Conservation (phyloP, 1,140 invertebrate genomes). For the Lordiphosa collinella region DNA sequence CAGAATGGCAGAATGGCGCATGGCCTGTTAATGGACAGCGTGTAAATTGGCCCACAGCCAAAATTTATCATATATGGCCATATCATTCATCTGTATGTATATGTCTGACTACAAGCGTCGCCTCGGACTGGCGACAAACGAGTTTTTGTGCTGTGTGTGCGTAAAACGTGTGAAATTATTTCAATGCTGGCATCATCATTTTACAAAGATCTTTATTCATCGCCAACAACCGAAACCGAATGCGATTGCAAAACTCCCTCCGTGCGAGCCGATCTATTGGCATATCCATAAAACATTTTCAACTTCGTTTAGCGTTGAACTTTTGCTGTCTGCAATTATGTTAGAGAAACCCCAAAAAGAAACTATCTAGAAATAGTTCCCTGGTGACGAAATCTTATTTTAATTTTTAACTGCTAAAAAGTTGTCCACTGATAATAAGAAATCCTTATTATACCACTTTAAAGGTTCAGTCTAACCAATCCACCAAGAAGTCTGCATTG, state of each 20-base stretch:
- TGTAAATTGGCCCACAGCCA: slow-evolving; percentile 64
- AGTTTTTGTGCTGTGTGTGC: slow-evolving; percentile 49
- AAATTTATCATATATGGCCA: slow-evolving; percentile 7
- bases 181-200: slow-evolving; percentile 69
- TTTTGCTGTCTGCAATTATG: slow-evolving; percentile 9
- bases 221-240: background rate
- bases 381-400: too few species aligned
- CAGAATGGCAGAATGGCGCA: slow-evolving; percentile 39
- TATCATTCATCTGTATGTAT: slow-evolving; percentile 15
- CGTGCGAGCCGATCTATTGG: slow-evolving; percentile 37
- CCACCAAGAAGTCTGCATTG: too few species aligned
- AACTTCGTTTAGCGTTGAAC: slow-evolving; percentile 37
- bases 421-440: too few species aligned
- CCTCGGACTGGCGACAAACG: slow-evolving; percentile 29
- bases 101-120: background rate
- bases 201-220: slow-evolving; percentile 78
- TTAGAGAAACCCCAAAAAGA: background rate
- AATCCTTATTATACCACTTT: too few species aligned
- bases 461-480: too few species aligned
- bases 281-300: slow-evolving; percentile 50
- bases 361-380: too few species aligned
- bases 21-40: slow-evolving; percentile 67
- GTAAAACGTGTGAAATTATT: slow-evolving; percentile 71
- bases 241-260: background rate
- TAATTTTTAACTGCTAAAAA: too few species aligned